These are phyloP conservation scores for Guaruba guarouba DNA, from an alignment of 2,113 vertebrate genomes.

Conservation along the genomic window DNA sequence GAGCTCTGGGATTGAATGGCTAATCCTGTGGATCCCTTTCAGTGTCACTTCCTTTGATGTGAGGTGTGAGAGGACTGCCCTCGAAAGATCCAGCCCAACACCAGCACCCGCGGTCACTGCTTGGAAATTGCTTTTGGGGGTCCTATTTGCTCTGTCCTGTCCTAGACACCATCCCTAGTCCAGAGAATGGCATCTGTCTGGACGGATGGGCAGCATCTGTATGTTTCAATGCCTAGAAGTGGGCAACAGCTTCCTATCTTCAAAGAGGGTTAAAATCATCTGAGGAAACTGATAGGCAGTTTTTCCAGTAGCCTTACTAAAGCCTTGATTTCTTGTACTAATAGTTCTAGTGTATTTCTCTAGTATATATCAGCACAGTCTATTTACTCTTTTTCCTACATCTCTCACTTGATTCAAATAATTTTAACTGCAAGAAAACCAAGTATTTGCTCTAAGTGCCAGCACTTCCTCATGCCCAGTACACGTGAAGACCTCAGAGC, in stretches of 20 bases:
- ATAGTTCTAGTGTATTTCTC: background rate
- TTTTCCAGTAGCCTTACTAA: background rate
- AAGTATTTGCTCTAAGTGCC: background rate
- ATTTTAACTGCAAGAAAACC: background rate
- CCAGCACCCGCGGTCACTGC: background rate
- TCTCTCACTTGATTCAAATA: background rate
- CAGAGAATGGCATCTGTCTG: background rate
- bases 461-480: background rate
- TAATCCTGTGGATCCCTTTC: background rate
- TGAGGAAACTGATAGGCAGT: background rate
- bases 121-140: background rate
- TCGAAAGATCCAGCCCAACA: background rate
- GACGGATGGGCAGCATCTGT: background rate
- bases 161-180: background rate
- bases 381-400: background rate
- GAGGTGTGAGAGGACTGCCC: background rate
- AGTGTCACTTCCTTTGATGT: background rate
- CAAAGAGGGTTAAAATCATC: background rate
- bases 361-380: background rate
- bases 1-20: background rate
- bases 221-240: background rate
- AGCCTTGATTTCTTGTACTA: background rate
- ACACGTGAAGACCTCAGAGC: background rate
- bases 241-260: background rate
- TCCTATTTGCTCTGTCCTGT: background rate